phyloP scores from a whole-genome alignment of 2,797 vertebrate genomes.

The Synaphobranchus kaupii region DNA sequence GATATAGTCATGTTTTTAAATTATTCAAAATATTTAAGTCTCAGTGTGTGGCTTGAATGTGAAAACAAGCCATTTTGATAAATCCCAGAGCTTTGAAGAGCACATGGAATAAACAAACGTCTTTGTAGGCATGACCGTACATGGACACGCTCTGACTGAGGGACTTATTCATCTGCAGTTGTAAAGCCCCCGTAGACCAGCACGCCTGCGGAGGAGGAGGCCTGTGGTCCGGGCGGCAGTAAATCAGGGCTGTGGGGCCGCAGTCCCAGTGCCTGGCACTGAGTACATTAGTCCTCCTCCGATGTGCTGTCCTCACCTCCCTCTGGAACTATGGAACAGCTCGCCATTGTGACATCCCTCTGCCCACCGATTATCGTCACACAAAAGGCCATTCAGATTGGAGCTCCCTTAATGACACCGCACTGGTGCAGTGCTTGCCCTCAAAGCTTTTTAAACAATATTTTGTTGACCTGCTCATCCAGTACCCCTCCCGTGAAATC shows the following conservation, averaged over 20 bases:
- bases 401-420: slow-evolving; percentile 38
- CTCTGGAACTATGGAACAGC: slow-evolving; percentile 54
- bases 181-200: background rate
- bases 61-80: background rate
- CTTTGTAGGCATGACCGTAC: background rate
- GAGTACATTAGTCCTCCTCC: slow-evolving; percentile 49
- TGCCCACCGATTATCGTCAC: slow-evolving; percentile 39
- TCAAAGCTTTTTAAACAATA: background rate
- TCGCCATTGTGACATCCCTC: slow-evolving; percentile 51
- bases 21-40: background rate
- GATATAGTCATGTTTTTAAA: background rate
- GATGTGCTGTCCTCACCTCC: slow-evolving; percentile 57
- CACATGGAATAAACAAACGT: background rate
- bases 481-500: background rate
- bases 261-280: slow-evolving; percentile 52
- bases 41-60: background rate
- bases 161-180: background rate
- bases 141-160: background rate
- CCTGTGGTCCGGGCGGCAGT: slow-evolving; percentile 7
- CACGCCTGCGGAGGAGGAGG: background rate
- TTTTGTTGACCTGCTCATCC: background rate
- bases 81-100: background rate
- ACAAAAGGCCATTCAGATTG: slow-evolving; percentile 41
- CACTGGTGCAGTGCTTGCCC: background rate
- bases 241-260: slow-evolving; percentile 42